Conservation (phyloP, 2,113 vertebrate species). For the Geococcyx californianus region DNA sequence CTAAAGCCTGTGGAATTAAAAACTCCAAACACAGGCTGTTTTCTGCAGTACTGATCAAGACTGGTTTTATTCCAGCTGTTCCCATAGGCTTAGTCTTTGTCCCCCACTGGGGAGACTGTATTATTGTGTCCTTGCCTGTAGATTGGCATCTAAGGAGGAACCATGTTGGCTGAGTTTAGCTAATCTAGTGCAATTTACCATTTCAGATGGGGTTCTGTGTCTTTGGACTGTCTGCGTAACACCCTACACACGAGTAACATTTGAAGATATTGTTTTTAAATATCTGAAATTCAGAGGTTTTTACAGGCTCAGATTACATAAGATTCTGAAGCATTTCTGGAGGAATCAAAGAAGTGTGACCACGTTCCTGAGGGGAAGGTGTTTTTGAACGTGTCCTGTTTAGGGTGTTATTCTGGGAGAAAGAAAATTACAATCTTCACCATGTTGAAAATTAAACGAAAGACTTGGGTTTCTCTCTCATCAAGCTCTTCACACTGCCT, state of each 20-base stretch:
- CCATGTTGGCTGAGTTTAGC: neutral
- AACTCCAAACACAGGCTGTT: neutral
- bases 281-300: neutral
- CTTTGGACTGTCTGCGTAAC: neutral
- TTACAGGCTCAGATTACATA: neutral
- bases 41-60: neutral
- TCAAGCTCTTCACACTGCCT: neutral
- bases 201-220: neutral
- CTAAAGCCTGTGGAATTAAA: neutral
- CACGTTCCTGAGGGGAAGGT: neutral
- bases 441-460: neutral
- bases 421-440: neutral
- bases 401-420: neutral
- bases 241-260: neutral
- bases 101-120: neutral
- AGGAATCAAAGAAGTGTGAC: neutral
- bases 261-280: neutral
- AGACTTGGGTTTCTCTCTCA: neutral
- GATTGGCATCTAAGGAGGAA: neutral
- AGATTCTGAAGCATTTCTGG: neutral
- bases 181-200: neutral
- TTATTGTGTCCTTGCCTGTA: accelerated
- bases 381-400: neutral
- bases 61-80: neutral
- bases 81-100: neutral